These are phyloP conservation scores for Apocheima hispidaria DNA, from an alignment of 2,888 invertebrate genomes.

Conservation along the genomic window DNA sequence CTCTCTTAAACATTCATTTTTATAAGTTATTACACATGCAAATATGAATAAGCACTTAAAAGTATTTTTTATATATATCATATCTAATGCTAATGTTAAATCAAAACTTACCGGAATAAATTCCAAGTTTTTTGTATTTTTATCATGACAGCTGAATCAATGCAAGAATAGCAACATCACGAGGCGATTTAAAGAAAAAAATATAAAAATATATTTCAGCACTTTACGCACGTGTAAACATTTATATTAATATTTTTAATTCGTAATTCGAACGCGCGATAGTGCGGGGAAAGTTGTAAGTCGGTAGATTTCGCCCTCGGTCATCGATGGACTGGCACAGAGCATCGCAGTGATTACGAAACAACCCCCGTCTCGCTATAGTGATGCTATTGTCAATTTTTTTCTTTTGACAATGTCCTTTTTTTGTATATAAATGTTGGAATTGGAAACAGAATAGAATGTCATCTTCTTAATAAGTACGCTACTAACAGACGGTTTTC, in stretches of 20 bases:
- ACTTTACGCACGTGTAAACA: slow-evolving; percentile 27
- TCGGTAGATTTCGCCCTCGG: slow-evolving; percentile 74
- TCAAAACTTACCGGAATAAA: slow-evolving; percentile 32
- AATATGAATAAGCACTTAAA: slow-evolving; percentile 1
- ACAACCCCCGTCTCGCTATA: slow-evolving; percentile 55
- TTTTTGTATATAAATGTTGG: too few relatives aligned
- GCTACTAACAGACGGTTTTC: too few relatives aligned
- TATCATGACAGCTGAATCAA: slow-evolving; percentile 25
- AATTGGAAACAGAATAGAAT: too few relatives aligned
- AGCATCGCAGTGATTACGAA: slow-evolving; percentile 66
- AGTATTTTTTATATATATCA: background rate
- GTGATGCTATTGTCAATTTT: slow-evolving; percentile 54
- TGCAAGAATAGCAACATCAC: slow-evolving; percentile 1
- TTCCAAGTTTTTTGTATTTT: slow-evolving; percentile 27
- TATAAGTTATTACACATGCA: background rate
- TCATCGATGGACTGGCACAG: slow-evolving; percentile 67
- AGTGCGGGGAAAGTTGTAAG: slow-evolving; percentile 75
- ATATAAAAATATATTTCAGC: slow-evolving; percentile 4
- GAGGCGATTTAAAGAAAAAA: background rate
- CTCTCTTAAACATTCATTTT: slow-evolving; percentile 8
- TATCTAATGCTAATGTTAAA: background rate
- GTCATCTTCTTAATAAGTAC: too few relatives aligned
- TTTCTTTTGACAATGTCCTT: background rate
- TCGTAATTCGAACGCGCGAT: slow-evolving; percentile 37
- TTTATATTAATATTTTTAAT: slow-evolving; percentile 31